These are phyloP conservation scores for Yponomeuta sedellus DNA, from an alignment of 2,888 invertebrate genomes.

Conservation along the genomic window DNA sequence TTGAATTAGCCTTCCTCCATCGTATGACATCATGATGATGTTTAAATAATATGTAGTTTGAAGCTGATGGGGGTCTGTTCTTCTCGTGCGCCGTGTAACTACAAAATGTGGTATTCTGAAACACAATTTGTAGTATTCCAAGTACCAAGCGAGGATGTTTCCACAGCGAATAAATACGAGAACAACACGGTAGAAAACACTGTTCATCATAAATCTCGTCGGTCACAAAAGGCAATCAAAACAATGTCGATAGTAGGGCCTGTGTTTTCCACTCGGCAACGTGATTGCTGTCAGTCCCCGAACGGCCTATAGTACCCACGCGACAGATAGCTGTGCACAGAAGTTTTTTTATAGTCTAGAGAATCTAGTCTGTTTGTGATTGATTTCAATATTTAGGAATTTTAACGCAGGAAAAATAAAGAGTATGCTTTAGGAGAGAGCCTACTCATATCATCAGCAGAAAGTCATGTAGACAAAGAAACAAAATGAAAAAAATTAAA, in stretches of 20 bases:
- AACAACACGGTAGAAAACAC: neutral
- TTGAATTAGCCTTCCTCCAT: no score
- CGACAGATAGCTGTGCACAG: neutral
- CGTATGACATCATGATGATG: no score
- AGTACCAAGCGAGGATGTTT: neutral
- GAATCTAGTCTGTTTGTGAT: neutral
- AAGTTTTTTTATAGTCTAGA: neutral
- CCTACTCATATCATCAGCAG: neutral
- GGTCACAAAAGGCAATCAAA: conserved; percentile 1
- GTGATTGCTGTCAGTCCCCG: neutral
- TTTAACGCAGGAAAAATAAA: no score
- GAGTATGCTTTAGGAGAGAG: neutral
- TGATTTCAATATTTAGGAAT: no score
- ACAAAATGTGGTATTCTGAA: neutral
- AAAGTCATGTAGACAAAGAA: neutral
- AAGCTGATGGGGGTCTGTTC: no score
- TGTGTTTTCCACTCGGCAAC: neutral
- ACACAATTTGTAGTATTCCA: neutral
- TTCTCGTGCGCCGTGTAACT: no score
- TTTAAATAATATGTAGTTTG: no score
- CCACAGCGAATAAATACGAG: neutral
- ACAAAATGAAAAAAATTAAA: neutral
- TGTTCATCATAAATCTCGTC: neutral
- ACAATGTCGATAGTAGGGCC: neutral
- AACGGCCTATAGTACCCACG: neutral